phyloP scores from a whole-genome alignment of 2,113 vertebrate species.

The Myodes glareolus region DNA sequence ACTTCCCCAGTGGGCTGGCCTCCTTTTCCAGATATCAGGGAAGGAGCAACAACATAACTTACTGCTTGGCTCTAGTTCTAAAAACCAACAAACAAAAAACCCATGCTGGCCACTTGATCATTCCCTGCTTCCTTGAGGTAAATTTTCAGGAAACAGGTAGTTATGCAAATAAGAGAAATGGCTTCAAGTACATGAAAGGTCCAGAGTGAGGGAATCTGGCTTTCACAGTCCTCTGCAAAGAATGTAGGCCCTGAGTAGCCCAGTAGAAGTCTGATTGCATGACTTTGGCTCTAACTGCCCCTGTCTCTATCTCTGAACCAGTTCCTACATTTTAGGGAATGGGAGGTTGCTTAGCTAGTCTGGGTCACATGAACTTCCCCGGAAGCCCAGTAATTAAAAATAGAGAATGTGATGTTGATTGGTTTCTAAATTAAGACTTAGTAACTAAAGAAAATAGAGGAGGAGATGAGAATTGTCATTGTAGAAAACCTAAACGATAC shows the following conservation, averaged over 20 bases:
- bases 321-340: not conserved
- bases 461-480: not conserved
- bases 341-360: not conserved
- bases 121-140: not conserved
- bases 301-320: not conserved
- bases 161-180: not conserved
- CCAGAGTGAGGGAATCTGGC: not conserved
- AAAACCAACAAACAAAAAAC: too few species aligned
- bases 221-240: not conserved
- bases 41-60: not conserved
- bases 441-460: not conserved
- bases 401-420: not conserved
- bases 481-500: not conserved
- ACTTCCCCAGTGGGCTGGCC: not conserved
- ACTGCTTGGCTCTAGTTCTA: not conserved
- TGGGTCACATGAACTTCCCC: not conserved
- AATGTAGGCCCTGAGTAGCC: not conserved
- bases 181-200: not conserved
- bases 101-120: not conserved
- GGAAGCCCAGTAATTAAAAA: slow-evolving; percentile 10
- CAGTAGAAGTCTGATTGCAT: not conserved
- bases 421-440: not conserved
- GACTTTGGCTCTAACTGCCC: not conserved
- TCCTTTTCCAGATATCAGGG: slow-evolving; percentile 24
- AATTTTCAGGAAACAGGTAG: slow-evolving; percentile 33